Evolutionary conservation across 2,113 vertebrate genomes (phyloP), one percentile per base, ranked within the genome.

Genomic region (Dromaius novaehollandiae): DNA sequence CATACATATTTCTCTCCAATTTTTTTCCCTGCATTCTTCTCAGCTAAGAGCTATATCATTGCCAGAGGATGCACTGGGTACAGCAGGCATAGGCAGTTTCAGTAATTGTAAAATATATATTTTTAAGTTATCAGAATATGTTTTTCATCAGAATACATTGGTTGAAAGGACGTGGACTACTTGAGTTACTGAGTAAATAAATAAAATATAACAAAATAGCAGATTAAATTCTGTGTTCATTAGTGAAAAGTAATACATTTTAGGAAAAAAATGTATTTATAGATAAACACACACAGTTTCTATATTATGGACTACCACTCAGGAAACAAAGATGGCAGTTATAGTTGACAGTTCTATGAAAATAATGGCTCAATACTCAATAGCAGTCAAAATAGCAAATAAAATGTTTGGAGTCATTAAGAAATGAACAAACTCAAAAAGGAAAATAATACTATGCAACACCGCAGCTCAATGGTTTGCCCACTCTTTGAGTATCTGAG

Each of bases 381-480:
- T 9, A 86, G 69, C 73, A 93, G 69, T 17, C 73, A 92, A 95
- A 97, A 84, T 84, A 91, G 73, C 80, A 97, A 93, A 82, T 46
- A 6, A 87, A 92, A 82, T 55, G 53, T 46, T 81, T 60, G 32
- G n/a, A 82, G 58, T 75, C 21, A 26, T 75, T 86, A 64, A 89
- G 55, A 87, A 40, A 55, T 42, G 56, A 75, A 48, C 56, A 79
- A 6, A 60, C 32, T 38, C 14, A 78, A 81, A 66, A 0, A 0
- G 5, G 50, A 64, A 90, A 88, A 75, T 4, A 69, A 26, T 48
- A 21, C 73, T 46, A 34, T 48, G 8, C 38, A 46, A 48, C 10
- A 6, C 11, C 63, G 20, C 40, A 88, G 38, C 63, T 90, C 48
- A 63, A 6, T 58, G 20, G 8, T 70, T 83, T 66, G 10, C 17